These are phyloP conservation scores for Clitarchus hookeri DNA, from an alignment of 2,888 invertebrate species.

Conservation along the genomic window DNA sequence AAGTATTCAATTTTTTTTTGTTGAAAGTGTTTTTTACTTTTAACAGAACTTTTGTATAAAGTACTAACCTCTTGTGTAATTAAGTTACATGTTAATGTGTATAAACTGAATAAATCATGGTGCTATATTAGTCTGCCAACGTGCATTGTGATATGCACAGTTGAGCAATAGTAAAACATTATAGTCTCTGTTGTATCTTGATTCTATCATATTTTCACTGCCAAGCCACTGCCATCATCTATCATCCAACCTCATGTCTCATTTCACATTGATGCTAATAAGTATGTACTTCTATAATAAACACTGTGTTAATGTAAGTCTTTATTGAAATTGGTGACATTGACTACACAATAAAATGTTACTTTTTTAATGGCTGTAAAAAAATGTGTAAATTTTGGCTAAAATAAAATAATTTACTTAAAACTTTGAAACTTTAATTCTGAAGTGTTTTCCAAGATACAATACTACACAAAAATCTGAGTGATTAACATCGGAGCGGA, in stretches of 20 bases:
- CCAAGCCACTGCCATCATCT: not conserved
- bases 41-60: not conserved
- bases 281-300: not conserved
- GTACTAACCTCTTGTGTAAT: not conserved
- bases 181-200: not conserved
- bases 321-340: no score
- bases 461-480: no score
- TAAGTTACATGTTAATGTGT: not conserved
- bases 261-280: not conserved
- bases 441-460: no score
- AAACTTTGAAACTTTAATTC: not conserved
- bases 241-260: not conserved
- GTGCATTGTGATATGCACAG: not conserved
- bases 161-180: not conserved
- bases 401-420: not conserved
- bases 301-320: not conserved
- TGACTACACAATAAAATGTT: not conserved
- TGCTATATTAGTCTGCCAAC: not conserved
- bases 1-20: not conserved
- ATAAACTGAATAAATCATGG: not conserved
- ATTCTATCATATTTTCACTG: conserved; percentile 14
- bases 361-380: conserved; percentile 7
- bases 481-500: no score
- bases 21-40: not conserved
- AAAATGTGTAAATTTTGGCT: not conserved